These are phyloP conservation scores for Indri indri DNA, from an alignment of 2,113 vertebrate genomes.

Conservation along the genomic window DNA sequence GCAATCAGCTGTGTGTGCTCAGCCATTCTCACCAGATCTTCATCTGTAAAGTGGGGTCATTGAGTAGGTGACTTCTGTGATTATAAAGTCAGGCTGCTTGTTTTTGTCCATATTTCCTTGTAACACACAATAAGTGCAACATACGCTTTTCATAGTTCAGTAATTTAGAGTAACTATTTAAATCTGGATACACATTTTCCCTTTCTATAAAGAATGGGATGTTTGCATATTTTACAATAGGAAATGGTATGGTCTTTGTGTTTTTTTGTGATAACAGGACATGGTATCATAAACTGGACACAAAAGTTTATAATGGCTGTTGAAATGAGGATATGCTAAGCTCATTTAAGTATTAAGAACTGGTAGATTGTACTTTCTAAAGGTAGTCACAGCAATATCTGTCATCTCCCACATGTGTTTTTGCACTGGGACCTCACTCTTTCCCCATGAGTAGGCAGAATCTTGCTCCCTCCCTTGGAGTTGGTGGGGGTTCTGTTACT, in stretches of 20 bases:
- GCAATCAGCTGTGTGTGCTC: background rate
- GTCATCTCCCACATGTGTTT: background rate
- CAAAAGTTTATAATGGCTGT: background rate
- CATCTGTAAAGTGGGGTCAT: background rate
- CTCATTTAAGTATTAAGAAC: background rate
- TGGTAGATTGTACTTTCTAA: background rate
- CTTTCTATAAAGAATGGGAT: background rate
- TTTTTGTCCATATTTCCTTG: background rate
- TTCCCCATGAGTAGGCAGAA: background rate
- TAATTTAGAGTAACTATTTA: background rate
- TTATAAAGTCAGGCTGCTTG: background rate
- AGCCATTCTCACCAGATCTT: background rate
- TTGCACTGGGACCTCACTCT: background rate
- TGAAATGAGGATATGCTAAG: background rate
- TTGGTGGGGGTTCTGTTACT: background rate
- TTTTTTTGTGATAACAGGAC: background rate
- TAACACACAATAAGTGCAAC: background rate
- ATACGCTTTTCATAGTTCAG: background rate
- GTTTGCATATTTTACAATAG: background rate
- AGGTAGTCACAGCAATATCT: background rate
- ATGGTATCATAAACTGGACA: background rate
- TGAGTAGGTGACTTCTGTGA: background rate
- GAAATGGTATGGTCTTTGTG: background rate
- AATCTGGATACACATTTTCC: background rate
- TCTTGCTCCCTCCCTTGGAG: background rate